phyloP scores from a whole-genome alignment of 1,140 invertebrate species.

The Trachymyrmex cornetzi region DNA sequence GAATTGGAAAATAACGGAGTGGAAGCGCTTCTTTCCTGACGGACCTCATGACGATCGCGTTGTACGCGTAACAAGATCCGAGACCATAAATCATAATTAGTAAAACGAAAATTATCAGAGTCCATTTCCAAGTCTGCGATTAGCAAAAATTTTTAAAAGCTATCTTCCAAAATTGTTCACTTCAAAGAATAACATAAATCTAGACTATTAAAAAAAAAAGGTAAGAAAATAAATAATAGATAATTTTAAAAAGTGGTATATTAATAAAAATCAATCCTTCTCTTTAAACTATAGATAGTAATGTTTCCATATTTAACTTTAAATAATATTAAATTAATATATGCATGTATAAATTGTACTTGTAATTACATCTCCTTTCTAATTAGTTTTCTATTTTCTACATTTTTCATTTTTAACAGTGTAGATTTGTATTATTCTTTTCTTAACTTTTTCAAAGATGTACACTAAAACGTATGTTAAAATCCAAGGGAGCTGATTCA shows the following conservation, averaged over 20 bases:
- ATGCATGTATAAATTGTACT: neutral
- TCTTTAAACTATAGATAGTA: neutral
- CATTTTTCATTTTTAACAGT: neutral
- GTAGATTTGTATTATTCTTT: neutral
- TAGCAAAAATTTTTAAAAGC: neutral
- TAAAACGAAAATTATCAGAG: conserved; percentile 16
- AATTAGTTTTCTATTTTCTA: neutral
- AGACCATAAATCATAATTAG: conserved; percentile 33
- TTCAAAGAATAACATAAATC: neutral
- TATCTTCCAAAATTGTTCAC: neutral
- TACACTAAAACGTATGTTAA: no score
- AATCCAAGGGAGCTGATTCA: neutral
- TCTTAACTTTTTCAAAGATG: neutral
- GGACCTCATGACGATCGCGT: conserved; percentile 30
- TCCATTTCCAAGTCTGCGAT: neutral
- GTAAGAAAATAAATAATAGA: neutral
- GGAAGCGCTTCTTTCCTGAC: conserved; percentile 59
- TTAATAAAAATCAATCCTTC: neutral
- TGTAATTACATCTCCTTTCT: neutral
- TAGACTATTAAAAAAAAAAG: neutral
- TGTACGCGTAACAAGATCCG: conserved; percentile 63
- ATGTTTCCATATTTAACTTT: neutral
- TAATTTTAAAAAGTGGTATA: neutral
- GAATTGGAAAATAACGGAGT: conserved; percentile 73
- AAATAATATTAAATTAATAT: neutral